Evolutionary conservation across 1,140 invertebrate species (phyloP).

Genomic region (Holcopasites calliopsidis): DNA sequence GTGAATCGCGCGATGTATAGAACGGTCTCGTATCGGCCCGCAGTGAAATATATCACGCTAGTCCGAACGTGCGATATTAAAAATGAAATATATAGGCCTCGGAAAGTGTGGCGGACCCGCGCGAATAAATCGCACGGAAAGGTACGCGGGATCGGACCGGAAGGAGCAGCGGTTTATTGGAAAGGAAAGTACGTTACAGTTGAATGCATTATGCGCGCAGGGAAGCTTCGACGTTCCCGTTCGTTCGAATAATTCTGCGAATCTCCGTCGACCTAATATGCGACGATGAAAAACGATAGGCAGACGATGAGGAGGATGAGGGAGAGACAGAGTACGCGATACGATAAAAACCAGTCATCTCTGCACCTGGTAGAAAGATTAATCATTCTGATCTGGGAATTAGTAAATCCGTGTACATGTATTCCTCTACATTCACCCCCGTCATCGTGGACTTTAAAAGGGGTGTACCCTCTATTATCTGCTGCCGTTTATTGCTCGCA

Average conservation of each 20-base stretch:
- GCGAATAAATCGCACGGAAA: slow-evolving; percentile 21
- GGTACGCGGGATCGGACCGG: slow-evolving; percentile 2
- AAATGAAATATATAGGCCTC: slow-evolving; percentile 23
- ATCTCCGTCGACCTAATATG: too few species aligned
- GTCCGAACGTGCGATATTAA: slow-evolving; percentile 26
- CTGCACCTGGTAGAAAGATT: background rate
- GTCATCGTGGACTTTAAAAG: too few species aligned
- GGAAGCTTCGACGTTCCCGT: background rate
- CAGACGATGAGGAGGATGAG: too few species aligned
- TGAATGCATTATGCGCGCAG: slow-evolving; percentile 4
- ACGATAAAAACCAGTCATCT: background rate
- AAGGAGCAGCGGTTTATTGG: slow-evolving; percentile 3
- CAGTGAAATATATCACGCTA: background rate
- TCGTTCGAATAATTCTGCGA: background rate
- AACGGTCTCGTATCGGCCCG: background rate
- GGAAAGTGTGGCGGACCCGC: background rate
- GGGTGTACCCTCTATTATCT: too few species aligned
- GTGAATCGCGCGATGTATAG: background rate
- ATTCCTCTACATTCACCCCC: too few species aligned
- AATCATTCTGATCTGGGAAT: too few species aligned
- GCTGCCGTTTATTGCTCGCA: too few species aligned
- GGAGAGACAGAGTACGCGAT: background rate
- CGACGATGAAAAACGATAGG: too few species aligned
- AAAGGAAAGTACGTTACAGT: background rate
- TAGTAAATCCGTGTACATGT: too few species aligned